Conservation (phyloP, 2,888 invertebrate species). For the Nemapogon koenigi region DNA sequence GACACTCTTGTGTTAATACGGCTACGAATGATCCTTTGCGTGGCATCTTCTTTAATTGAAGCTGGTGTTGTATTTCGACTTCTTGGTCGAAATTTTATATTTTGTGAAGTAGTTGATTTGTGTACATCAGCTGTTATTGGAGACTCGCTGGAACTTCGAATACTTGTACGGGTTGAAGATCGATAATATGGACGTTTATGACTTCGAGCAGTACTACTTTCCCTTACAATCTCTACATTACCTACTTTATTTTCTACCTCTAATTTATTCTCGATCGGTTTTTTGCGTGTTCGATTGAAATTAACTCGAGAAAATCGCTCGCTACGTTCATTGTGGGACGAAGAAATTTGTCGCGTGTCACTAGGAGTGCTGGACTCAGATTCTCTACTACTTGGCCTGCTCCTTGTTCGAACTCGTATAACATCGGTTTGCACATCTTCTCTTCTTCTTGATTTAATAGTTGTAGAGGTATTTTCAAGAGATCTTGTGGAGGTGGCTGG, state of each 20-base stretch:
- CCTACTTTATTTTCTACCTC: constrained; percentile 16
- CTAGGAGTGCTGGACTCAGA: constrained; percentile 18
- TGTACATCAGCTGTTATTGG: too few species aligned
- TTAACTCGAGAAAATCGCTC: constrained; percentile 46
- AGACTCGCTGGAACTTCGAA: too few species aligned
- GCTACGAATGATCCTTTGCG: constrained; percentile 27
- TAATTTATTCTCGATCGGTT: constrained; percentile 22
- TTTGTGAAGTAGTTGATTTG: constrained; percentile 8
- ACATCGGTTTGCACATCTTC: constrained; percentile 23
- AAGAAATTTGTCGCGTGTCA: constrained; percentile 22
- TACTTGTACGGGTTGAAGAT: too few species aligned
- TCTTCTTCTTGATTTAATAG: constrained; percentile 35
- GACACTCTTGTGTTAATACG: constrained; percentile 29
- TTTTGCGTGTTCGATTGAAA: constrained; percentile 36
- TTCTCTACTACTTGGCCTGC: constrained; percentile 22
- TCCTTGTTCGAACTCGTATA: constrained; percentile 30
- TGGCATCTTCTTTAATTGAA: constrained; percentile 27
- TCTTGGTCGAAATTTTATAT: constrained; percentile 34
- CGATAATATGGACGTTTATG: constrained; percentile 28
- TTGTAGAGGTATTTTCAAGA: constrained; percentile 24
- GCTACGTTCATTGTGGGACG: constrained; percentile 27
- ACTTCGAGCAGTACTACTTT: constrained; percentile 28
- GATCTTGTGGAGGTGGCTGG: constrained; percentile 20
- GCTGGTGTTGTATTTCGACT: constrained; percentile 23
- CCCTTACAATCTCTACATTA: constrained; percentile 25